Conservation (phyloP, 37 sponge, comb jelly and placozoan genomes). For the Diacarnus erythraeanus region DNA sequence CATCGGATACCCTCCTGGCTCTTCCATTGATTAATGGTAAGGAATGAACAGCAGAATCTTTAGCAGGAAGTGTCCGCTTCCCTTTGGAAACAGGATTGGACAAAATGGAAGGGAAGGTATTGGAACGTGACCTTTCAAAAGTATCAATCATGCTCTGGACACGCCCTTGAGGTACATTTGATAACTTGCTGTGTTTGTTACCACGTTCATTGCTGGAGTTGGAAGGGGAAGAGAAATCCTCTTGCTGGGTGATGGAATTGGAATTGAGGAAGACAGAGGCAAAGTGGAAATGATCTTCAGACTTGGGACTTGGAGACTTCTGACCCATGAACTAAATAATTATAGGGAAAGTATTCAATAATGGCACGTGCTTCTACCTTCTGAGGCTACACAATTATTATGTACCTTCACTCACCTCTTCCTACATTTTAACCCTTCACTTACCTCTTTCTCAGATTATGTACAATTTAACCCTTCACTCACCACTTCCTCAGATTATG, state of each 20-base stretch:
- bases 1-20: not conserved
- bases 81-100: not conserved
- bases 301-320: not conserved
- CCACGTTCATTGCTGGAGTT: not conserved
- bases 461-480: no score
- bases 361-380: no score
- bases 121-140: not conserved
- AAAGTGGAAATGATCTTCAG: not conserved
- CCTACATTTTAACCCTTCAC: no score
- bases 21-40: not conserved
- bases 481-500: no score
- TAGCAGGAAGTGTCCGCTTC: not conserved
- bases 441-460: no score
- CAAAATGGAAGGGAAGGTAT: not conserved
- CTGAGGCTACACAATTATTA: no score
- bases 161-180: not conserved
- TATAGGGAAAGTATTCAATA: no score
- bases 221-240: not conserved
- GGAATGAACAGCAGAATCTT: not conserved
- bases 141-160: constrained; percentile 3
- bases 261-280: not conserved
- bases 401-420: no score
- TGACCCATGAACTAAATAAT: constrained; percentile 25
- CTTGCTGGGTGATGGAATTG: not conserved
- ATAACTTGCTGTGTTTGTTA: no score